These are phyloP conservation scores for Diplazon laetatorius DNA, from an alignment of 2,888 invertebrate genomes.

Conservation along the genomic window DNA sequence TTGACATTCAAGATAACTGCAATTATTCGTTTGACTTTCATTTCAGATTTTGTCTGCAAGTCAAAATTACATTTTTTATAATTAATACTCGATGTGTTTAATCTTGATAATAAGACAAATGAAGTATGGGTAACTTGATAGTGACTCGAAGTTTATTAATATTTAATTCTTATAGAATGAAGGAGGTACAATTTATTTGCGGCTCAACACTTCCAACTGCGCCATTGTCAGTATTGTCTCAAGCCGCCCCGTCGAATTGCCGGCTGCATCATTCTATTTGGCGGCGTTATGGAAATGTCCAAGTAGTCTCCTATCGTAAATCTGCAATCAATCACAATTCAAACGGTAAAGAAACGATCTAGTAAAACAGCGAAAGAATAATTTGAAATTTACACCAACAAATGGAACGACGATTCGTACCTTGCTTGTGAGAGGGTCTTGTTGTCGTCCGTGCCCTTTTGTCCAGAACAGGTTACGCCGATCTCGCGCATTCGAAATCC, in stretches of 20 bases:
- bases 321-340: slow-evolving; percentile 81
- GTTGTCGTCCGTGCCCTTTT: slow-evolving; percentile 96
- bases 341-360: not conserved
- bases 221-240: slow-evolving; percentile 79
- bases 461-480: slow-evolving; percentile 96
- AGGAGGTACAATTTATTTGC: slow-evolving; percentile 25
- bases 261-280: slow-evolving; percentile 89
- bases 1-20: too few species aligned
- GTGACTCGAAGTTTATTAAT: slow-evolving; percentile 21
- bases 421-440: slow-evolving; percentile 93
- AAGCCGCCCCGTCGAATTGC: slow-evolving; percentile 86
- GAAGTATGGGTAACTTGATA: not conserved
- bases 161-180: slow-evolving; percentile 30
- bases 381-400: not conserved
- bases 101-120: too few species aligned
- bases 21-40: too few species aligned
- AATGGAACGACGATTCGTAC: slow-evolving; percentile 67
- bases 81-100: too few species aligned
- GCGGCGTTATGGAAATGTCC: slow-evolving; percentile 97
- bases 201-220: not conserved
- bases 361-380: not conserved
- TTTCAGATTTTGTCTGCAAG: too few species aligned
- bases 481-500: slow-evolving; percentile 96
- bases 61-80: too few species aligned
- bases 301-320: slow-evolving; percentile 98